Evolutionary conservation across 2,113 vertebrate species (phyloP), one percentile per base, ranked within the genome.

Genomic region (Cynoglossus semilaevis): DNA sequence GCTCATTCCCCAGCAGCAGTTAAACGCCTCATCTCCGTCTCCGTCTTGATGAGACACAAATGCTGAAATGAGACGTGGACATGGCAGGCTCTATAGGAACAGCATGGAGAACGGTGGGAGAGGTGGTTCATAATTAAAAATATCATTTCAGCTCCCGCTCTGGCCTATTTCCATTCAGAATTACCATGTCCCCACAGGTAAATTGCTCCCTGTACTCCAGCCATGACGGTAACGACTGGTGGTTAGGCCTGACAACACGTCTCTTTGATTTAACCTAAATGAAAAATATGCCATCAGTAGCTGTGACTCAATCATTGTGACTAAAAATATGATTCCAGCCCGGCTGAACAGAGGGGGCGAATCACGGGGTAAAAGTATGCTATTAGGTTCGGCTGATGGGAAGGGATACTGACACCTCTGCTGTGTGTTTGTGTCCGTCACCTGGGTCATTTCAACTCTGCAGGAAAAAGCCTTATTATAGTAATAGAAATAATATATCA

Each of bases 71-170:
- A 90, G 80, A 76, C 85, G 67, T 62, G 69, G 59, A 44, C 12
- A 18, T 43, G 4, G 13, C 57, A 67, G 80, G 78, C 67, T 61
- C 19, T 4, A 29, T 29, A 12, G 52, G 1, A 71, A 61, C 88
- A 79, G 85, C 78, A 55, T 67, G 80, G 74, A 29, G 53, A 57
- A 69, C 46, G 38, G 47, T 58, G 60, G 72, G 60, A 64, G 75
- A 64, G 72, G 54, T 52, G 58, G 60, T 7, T 70, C 81, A 75
- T 91, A 91, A 91, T 90, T 91, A 91, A 88, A 85, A 85, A 86
- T 59, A 83, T 82, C 74, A 81, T 88, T 88, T 78, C 83, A 70
- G 78, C 79, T 69, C 79, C 71, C 52, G 79, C 63, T 63, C 63
- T 37, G 55, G 67, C 79, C 80, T 81, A 88, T 89, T 89, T 90